These are phyloP conservation scores for Hypsibius dujardini DNA, from an alignment of 1,140 invertebrate genomes.

Conservation along the genomic window DNA sequence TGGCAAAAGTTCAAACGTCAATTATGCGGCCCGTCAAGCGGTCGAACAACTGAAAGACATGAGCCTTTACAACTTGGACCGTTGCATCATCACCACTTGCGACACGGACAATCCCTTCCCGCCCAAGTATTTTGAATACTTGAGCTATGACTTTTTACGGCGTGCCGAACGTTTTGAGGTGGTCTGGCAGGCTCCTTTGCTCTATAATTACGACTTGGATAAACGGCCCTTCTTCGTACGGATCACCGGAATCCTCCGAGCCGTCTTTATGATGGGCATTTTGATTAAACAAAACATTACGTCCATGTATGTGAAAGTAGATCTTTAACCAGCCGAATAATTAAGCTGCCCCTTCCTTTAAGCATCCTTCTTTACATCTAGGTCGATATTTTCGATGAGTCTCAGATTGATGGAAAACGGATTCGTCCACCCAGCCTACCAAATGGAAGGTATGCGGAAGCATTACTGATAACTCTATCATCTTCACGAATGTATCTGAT, in stretches of 20 bases:
- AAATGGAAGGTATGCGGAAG: neutral
- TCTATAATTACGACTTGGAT: conserved; percentile 24
- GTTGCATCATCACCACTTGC: conserved; percentile 24
- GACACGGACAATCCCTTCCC: conserved; percentile 25
- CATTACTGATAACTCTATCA: too few relatives aligned
- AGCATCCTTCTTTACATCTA: neutral
- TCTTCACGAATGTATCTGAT: too few relatives aligned
- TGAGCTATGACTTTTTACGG: conserved; percentile 24
- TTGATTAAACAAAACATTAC: conserved; percentile 6
- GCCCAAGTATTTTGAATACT: conserved; percentile 24
- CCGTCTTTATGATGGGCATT: conserved; percentile 15
- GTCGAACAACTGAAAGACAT: conserved; percentile 18
- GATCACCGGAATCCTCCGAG: conserved; percentile 16
- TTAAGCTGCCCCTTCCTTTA: too few relatives aligned
- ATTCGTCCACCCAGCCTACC: conserved; percentile 19
- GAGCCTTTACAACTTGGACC: conserved; percentile 19
- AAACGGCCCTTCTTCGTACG: conserved; percentile 15
- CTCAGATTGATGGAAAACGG: conserved; percentile 11
- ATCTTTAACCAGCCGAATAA: too few relatives aligned
- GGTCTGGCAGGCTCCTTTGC: conserved; percentile 26
- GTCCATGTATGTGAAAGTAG: too few relatives aligned
- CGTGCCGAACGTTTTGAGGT: conserved; percentile 23
- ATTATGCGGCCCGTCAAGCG: conserved; percentile 23
- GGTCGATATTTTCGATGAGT: conserved; percentile 1
- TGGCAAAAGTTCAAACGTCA: conserved; percentile 26